Conservation (phyloP, 1,140 invertebrate genomes). For the Fopius arisanus region DNA sequence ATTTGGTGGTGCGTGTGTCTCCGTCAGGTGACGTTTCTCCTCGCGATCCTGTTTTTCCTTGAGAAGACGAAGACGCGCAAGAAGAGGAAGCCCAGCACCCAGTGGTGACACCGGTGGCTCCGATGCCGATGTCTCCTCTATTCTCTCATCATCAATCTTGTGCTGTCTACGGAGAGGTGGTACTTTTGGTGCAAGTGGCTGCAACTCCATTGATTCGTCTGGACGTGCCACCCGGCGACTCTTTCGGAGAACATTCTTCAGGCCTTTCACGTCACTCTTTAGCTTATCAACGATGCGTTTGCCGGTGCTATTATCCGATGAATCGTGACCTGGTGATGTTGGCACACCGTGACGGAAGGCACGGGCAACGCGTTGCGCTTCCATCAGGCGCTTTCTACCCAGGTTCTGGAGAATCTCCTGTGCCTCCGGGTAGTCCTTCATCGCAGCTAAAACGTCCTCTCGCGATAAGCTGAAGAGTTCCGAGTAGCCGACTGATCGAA, state of each 20-base stretch:
- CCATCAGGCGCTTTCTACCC: conserved; percentile 86
- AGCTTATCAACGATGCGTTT: conserved; percentile 83
- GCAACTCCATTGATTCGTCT: conserved; percentile 63
- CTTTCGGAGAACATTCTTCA: conserved; percentile 73
- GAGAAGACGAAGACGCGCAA: conserved; percentile 78
- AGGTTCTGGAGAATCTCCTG: conserved; percentile 91
- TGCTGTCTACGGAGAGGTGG: conserved; percentile 56
- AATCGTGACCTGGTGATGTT: conserved; percentile 62
- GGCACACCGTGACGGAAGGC: conserved; percentile 37
- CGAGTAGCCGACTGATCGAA: conserved; percentile 93
- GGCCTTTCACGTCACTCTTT: conserved; percentile 81
- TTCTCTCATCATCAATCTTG: conserved; percentile 55
- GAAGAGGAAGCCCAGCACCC: conserved; percentile 82
- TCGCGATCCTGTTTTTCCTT: conserved; percentile 84
- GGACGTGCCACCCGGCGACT: conserved; percentile 66
- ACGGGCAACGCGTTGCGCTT: conserved; percentile 66
- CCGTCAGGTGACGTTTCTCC: conserved; percentile 67
- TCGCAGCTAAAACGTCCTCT: conserved; percentile 92
- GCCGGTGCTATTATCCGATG: conserved; percentile 72
- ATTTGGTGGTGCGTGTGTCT: conserved; percentile 59
- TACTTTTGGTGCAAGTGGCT: conserved; percentile 65
- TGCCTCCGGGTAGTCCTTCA: conserved; percentile 97
- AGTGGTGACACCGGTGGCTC: conserved; percentile 70
- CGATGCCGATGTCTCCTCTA: conserved; percentile 33
- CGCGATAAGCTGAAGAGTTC: conserved; percentile 94